Percentiles rank a stretch among this genome's conserved stretches.
phyloP scores from a whole-genome alignment of 2,113 vertebrate species.

The Pelecanoides urinatrix region DNA sequence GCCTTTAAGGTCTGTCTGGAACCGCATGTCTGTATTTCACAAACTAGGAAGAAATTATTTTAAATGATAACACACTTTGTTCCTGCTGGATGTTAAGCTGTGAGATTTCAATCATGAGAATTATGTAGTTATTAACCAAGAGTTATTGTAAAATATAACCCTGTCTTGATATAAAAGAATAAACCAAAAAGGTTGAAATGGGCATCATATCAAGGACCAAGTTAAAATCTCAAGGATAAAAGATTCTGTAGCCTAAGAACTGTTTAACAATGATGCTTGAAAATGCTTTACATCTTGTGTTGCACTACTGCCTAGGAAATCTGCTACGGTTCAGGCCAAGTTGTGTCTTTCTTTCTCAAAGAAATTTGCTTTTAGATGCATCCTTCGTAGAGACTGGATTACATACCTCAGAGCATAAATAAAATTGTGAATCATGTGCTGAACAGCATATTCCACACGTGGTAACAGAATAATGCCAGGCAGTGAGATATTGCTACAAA shows the following conservation, averaged over 20 bases:
- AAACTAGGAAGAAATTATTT: not conserved
- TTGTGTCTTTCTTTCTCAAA: no score
- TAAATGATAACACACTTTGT: not conserved
- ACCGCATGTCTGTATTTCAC: not conserved
- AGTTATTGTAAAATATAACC: not conserved
- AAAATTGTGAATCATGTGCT: not conserved
- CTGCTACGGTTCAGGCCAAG: not conserved
- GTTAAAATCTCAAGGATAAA: not conserved
- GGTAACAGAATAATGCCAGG: not conserved
- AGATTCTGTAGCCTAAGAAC: not conserved
- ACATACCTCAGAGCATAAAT: not conserved
- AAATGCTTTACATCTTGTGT: not conserved
- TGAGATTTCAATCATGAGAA: not conserved
- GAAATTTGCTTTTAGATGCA: not conserved
- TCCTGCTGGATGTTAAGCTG: not conserved
- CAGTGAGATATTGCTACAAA: not conserved
- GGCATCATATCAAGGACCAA: not conserved
- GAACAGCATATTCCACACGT: rapidly evolving
- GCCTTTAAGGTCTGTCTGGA: not conserved
- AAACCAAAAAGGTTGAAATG: not conserved
- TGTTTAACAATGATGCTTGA: not conserved
- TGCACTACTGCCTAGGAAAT: not conserved
- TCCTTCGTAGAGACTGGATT: not conserved
- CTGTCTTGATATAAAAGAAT: not conserved
- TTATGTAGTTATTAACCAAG: not conserved